A percentile compares a stretch with the other conserved stretches of the same genome.
Conservation (phyloP, 1,140 invertebrate species). For the Neuroterus valhalla region DNA sequence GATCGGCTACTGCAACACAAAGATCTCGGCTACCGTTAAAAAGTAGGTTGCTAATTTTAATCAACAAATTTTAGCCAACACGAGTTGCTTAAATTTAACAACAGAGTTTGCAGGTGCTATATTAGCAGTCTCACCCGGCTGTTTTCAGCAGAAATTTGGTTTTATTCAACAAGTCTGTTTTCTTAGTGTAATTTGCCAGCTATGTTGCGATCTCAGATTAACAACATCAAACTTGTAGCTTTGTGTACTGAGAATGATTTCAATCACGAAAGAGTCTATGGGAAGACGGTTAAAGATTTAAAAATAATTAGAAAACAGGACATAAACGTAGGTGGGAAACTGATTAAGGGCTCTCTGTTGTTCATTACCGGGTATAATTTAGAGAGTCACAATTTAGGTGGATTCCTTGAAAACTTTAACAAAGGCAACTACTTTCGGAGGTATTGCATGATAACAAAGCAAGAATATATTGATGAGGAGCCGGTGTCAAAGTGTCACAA, state of each 20-base stretch:
- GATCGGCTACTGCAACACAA: no score
- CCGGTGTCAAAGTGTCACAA: no score
- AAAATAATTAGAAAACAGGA: neutral
- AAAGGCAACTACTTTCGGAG: conserved; percentile 31
- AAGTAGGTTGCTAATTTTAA: conserved; percentile 54
- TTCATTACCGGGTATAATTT: conserved; percentile 29
- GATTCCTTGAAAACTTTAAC: conserved; percentile 40
- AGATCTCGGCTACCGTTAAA: no score
- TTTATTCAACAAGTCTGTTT: no score
- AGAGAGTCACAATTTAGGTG: conserved; percentile 30
- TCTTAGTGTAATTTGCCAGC: conserved; percentile 40
- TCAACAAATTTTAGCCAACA: conserved; percentile 53
- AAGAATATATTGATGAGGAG: no score
- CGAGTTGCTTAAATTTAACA: no score
- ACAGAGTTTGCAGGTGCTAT: no score
- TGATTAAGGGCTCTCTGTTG: neutral
- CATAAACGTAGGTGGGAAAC: conserved; percentile 39
- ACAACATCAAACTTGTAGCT: conserved; percentile 47
- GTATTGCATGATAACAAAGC: neutral
- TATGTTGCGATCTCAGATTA: conserved; percentile 22
- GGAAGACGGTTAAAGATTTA: conserved; percentile 47
- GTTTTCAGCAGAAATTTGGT: no score
- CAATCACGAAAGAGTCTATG: conserved; percentile 35
- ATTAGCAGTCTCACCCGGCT: no score
- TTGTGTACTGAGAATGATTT: conserved; percentile 49